A percentile compares a stretch with the other conserved stretches of the same genome.
These are phyloP conservation scores for Hydrotaea diabolus DNA, from an alignment of 2,888 invertebrate genomes.

Conservation along the genomic window DNA sequence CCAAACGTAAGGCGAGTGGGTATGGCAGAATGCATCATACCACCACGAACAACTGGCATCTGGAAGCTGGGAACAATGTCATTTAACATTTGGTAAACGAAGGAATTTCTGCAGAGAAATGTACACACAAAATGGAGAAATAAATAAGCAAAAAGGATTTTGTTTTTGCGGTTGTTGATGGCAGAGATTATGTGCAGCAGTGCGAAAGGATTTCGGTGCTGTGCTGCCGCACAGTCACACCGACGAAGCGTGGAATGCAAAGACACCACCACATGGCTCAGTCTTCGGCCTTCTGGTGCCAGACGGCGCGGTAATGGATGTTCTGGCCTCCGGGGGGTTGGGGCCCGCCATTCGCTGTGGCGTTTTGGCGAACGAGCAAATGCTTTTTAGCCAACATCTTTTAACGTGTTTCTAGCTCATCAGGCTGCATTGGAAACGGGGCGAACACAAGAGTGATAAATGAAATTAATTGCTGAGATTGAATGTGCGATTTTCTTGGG, in stretches of 20 bases:
- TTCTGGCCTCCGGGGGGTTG: slow-evolving; percentile 10
- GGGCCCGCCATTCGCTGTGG: slow-evolving; percentile 16
- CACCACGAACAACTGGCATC: not conserved
- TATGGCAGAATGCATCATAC: slow-evolving; percentile 56
- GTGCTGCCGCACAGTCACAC: not conserved
- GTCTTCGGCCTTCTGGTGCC: not conserved
- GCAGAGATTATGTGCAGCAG: slow-evolving; percentile 70
- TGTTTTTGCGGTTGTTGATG: slow-evolving; percentile 71
- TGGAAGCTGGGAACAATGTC: slow-evolving; percentile 37
- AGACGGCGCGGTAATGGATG: slow-evolving; percentile 52
- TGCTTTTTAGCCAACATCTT: slow-evolving; percentile 60
- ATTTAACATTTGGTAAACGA: slow-evolving; percentile 51
- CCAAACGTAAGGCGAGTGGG: not conserved
- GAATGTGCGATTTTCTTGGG: slow-evolving; percentile 47
- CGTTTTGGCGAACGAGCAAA: slow-evolving; percentile 49
- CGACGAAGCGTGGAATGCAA: not conserved
- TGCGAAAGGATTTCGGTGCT: slow-evolving; percentile 68
- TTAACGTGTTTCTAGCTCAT: slow-evolving; percentile 24
- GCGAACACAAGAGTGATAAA: slow-evolving; percentile 42
- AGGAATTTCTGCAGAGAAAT: slow-evolving; percentile 29
- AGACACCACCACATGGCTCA: not conserved
- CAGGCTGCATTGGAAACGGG: slow-evolving; percentile 4
- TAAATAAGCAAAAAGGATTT: slow-evolving; percentile 69
- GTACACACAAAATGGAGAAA: slow-evolving; percentile 47
- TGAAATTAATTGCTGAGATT: slow-evolving; percentile 56